phyloP scores from a whole-genome alignment of 2,888 invertebrate genomes.

The Caenorhabditis sp. region DNA sequence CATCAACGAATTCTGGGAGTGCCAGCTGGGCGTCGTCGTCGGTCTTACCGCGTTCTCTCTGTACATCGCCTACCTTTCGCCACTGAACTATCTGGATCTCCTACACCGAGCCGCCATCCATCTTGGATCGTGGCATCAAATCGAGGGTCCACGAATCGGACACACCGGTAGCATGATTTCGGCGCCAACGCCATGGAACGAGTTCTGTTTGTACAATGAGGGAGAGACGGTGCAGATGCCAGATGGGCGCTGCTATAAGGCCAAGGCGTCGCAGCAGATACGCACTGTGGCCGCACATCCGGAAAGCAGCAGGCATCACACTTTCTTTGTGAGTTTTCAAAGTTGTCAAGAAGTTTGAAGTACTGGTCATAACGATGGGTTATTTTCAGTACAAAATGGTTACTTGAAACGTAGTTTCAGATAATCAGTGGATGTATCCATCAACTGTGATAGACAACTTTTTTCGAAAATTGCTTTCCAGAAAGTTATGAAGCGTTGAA shows the following conservation, averaged over 20 bases:
- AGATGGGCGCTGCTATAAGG: constrained; percentile 69
- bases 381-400: too few species aligned
- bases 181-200: constrained; percentile 68
- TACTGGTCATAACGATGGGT: too few species aligned
- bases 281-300: constrained; percentile 92
- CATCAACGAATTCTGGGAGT: constrained; percentile 78
- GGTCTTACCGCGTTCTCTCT: constrained; percentile 89
- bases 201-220: constrained; percentile 63
- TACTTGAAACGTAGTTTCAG: too few species aligned
- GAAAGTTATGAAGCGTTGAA: too few species aligned
- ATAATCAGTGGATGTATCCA: too few species aligned
- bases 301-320: constrained; percentile 89
- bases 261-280: constrained; percentile 55
- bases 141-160: constrained; percentile 67
- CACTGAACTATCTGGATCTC: constrained; percentile 90
- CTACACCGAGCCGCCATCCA: constrained; percentile 89
- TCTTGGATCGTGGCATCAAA: constrained; percentile 89
- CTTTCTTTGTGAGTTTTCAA: constrained; percentile 91
- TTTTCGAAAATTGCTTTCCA: too few species aligned
- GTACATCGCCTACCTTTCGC: constrained; percentile 88
- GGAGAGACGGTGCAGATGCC: constrained; percentile 70
- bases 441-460: too few species aligned
- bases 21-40: constrained; percentile 67
- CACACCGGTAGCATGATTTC: constrained; percentile 68
- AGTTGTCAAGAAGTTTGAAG: too few species aligned